Percentiles rank a stretch among this genome's conserved stretches.
Conservation (phyloP, 2,888 invertebrate species). For the Eubasilissa splendida region DNA sequence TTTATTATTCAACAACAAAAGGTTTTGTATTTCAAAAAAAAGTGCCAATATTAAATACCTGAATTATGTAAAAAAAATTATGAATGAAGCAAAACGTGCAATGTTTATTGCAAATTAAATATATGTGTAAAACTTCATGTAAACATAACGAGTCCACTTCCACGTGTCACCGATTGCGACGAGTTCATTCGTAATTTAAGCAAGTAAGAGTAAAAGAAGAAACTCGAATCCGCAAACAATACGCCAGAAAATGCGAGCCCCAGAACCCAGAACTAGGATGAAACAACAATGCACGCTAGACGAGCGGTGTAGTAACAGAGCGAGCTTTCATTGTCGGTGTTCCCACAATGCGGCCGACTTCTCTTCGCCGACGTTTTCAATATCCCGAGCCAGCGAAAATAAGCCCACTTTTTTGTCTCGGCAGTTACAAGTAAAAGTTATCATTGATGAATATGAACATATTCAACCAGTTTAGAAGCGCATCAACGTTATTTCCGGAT, state of each 20-base stretch:
- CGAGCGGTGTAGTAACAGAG: background rate
- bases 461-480: background rate
- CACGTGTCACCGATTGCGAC: background rate
- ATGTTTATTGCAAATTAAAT: too few species aligned
- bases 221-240: background rate
- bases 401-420: background rate
- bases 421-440: background rate
- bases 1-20: too few species aligned
- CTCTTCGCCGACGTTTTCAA: slow-evolving; percentile 33
- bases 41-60: too few species aligned
- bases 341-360: slow-evolving; percentile 34
- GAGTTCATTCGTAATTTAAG: background rate
- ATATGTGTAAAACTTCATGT: too few species aligned
- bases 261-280: background rate
- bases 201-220: background rate
- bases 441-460: background rate
- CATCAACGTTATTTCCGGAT: background rate
- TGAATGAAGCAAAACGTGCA: too few species aligned
- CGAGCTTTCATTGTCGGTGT: slow-evolving; percentile 33
- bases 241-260: background rate
- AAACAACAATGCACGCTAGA: background rate
- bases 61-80: too few species aligned
- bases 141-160: too few species aligned
- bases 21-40: too few species aligned
- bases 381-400: slow-evolving; percentile 16